Percentiles rank a stretch among this genome's conserved stretches.
These are phyloP conservation scores for Hypselothyrea guttata DNA, from an alignment of 2,888 invertebrate genomes.

Conservation along the genomic window DNA sequence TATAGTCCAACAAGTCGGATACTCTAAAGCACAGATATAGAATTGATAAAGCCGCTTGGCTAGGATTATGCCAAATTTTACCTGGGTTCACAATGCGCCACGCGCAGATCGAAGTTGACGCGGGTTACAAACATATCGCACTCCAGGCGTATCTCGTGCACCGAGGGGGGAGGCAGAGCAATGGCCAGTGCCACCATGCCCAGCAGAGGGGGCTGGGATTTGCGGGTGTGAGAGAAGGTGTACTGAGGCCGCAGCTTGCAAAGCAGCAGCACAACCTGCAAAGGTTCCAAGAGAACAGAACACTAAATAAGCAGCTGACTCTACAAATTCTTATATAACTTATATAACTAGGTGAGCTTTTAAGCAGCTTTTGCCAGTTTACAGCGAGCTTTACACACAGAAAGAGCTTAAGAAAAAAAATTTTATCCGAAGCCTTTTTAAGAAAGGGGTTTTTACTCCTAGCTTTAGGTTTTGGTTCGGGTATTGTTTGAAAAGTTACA, in stretches of 20 bases:
- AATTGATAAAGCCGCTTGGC: neutral
- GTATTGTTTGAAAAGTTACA: too few relatives aligned
- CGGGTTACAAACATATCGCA: conserved; percentile 98
- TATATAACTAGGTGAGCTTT: neutral
- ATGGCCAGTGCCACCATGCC: conserved; percentile 98
- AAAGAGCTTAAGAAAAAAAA: neutral
- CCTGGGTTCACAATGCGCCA: conserved; percentile 98
- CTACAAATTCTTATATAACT: conserved; percentile 2
- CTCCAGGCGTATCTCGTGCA: conserved; percentile 97
- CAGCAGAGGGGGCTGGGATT: conserved; percentile 92
- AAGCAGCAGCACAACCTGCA: conserved; percentile 94
- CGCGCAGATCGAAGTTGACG: conserved; percentile 96
- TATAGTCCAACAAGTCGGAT: conserved; percentile 95
- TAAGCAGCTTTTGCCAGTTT: conserved; percentile 26
- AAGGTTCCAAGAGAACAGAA: conserved; percentile 11
- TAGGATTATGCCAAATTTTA: conserved; percentile 82
- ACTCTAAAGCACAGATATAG: conserved; percentile 85
- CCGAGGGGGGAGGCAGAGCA: conserved; percentile 97
- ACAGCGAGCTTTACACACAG: conserved; percentile 14
- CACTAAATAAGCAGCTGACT: neutral
- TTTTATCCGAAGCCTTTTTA: too few relatives aligned
- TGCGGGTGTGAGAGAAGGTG: conserved; percentile 94
- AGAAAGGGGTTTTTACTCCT: too few relatives aligned
- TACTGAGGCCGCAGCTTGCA: conserved; percentile 96
- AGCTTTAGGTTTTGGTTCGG: too few relatives aligned